phyloP scores from a whole-genome alignment of 2,888 invertebrate genomes.

The Eugnorisma glareosa region DNA sequence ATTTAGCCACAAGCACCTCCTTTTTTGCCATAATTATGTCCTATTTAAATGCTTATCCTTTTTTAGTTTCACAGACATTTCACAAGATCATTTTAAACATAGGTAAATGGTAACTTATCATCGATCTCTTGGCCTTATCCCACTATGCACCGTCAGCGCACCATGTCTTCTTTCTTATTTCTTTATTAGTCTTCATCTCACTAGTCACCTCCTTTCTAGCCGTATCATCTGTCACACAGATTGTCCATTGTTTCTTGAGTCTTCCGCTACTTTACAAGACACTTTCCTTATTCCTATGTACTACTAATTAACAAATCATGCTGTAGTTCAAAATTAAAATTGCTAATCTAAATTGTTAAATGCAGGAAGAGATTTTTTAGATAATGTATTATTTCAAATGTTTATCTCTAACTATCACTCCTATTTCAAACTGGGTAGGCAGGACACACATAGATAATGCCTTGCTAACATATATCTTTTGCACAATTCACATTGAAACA shows the following conservation, averaged over 20 bases:
- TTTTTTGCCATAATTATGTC: no score
- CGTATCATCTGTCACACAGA: background rate
- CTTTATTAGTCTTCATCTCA: background rate
- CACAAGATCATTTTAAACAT: background rate
- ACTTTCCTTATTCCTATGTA: background rate
- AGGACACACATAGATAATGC: background rate
- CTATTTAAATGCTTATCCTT: background rate
- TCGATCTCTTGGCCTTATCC: background rate
- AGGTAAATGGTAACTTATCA: background rate
- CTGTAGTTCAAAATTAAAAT: background rate
- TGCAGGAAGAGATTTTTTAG: background rate
- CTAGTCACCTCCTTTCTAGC: background rate
- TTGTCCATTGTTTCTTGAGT: background rate
- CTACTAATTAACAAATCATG: background rate
- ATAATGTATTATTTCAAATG: background rate
- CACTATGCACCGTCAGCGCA: background rate
- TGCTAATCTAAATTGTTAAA: background rate
- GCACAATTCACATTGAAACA: background rate
- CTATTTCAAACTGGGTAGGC: background rate
- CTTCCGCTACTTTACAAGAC: background rate
- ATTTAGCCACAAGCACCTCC: background rate
- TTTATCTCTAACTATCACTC: background rate
- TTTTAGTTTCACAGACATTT: background rate
- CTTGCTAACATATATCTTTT: background rate
- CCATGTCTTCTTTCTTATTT: background rate